These are phyloP conservation scores for Holothuria scabra DNA, from an alignment of 53 echinoderm and acorn worm genomes.

Conservation along the genomic window DNA sequence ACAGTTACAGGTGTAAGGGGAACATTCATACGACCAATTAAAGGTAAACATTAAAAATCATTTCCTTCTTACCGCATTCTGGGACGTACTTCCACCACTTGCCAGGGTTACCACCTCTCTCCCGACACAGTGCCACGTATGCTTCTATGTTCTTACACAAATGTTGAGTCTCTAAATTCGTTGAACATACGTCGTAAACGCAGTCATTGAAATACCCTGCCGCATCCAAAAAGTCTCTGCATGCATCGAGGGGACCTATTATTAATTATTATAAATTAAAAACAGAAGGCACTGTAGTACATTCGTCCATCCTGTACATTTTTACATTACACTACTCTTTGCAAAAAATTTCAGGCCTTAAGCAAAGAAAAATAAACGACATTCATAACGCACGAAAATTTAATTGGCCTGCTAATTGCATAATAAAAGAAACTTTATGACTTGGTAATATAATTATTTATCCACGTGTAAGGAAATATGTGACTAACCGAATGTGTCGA, in stretches of 20 bases:
- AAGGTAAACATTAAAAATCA: background rate
- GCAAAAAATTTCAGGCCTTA: too few relatives aligned
- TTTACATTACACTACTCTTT: too few relatives aligned
- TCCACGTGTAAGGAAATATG: too few relatives aligned
- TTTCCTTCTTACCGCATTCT: background rate
- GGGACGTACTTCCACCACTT: conserved; percentile 5
- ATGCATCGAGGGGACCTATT: background rate
- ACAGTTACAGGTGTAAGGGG: background rate
- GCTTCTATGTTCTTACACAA: conserved; percentile 4
- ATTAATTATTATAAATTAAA: too few relatives aligned
- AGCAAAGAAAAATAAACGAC: too few relatives aligned
- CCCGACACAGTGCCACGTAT: background rate
- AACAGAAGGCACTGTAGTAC: too few relatives aligned
- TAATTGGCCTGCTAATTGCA: too few relatives aligned
- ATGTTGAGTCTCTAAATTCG: background rate
- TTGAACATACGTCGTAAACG: conserved; percentile 6
- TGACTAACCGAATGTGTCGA: background rate
- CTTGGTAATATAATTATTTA: too few relatives aligned
- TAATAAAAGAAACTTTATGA: too few relatives aligned
- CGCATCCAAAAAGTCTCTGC: background rate
- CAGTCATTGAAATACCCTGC: background rate
- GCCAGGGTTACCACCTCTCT: background rate
- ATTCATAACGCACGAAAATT: too few relatives aligned
- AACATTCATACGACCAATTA: background rate
- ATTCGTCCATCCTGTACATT: too few relatives aligned